A percentile compares a stretch with the other conserved stretches of the same genome.
phyloP scores from a whole-genome alignment of 2,888 invertebrate genomes.

The Conchocele bisecta region DNA sequence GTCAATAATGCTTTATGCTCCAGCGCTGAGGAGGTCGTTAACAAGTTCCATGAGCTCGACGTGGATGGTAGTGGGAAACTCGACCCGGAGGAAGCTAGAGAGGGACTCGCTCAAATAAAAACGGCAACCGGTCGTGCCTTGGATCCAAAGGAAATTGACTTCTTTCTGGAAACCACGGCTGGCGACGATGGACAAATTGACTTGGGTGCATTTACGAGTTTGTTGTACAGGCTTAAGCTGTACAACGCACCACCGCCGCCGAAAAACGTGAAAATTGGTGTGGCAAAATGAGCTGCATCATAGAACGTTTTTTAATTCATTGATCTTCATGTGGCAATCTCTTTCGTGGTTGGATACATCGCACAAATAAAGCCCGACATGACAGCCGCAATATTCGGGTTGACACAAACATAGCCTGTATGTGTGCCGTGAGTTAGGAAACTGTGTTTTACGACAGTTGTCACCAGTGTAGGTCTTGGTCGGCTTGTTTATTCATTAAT shows the following conservation, averaged over 20 bases:
- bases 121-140: constrained; percentile 74
- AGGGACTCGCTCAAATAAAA: constrained; percentile 73
- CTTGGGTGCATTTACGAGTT: constrained; percentile 77
- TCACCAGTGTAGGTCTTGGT: too few species aligned
- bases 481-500: too few species aligned
- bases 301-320: too few species aligned
- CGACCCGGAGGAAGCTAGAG: constrained; percentile 76
- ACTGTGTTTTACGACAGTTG: too few species aligned
- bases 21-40: constrained; percentile 80
- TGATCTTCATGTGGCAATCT: too few species aligned
- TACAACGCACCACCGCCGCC: constrained; percentile 76
- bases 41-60: constrained; percentile 78
- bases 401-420: too few species aligned
- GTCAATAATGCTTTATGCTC: constrained; percentile 27
- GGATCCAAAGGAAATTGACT: constrained; percentile 79
- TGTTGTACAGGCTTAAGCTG: constrained; percentile 77
- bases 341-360: too few species aligned
- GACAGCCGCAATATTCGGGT: too few species aligned
- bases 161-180: constrained; percentile 78
- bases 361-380: too few species aligned
- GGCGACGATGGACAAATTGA: constrained; percentile 78
- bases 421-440: too few species aligned
- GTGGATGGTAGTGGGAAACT: constrained; percentile 78
- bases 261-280: constrained; percentile 59
- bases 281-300: too few species aligned